Evolutionary conservation across 2,113 vertebrate species (phyloP), one percentile per base, ranked within the genome.

Genomic region (Pelecanus crispus): DNA sequence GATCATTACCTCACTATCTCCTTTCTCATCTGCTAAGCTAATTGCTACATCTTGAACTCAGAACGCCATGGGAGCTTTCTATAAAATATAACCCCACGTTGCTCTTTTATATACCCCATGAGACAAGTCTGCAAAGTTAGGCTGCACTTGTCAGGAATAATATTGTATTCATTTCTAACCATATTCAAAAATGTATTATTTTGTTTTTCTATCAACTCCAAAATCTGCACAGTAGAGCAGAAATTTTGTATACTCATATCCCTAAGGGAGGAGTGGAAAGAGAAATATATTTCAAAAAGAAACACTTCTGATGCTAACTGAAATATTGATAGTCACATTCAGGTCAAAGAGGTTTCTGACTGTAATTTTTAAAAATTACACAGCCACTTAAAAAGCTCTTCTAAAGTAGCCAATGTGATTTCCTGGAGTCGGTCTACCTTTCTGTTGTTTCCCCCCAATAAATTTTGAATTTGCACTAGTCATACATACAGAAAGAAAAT

Each of bases 61-160:
- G 36, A 55, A 84, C 25, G 18, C 97, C 65, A 9, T 2, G 75
- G 94, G 97, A 97, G 94, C 81, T 77, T 92, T 81, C 90, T 38
- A 85, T 59, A 96, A 95, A 97, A 73, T 21, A 83, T 3, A 97
- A 75, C 90, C 90, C 94, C 89, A 83, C 91, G 81, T 45, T 97
- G 96, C 97, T 98, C 98, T 97, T 97, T 97, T 94, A 80, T 80
- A 52, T n/a, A 90, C 19, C 92, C 90, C 94, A 31, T 0, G 53
- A 91, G 84, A 91, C 70, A 56, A 24, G 90, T 45, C 82, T 91
- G 86, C 88, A 62, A 42, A 81, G 71, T n/a, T 9, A 44, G 47
- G 47, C 5, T 80, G 81, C 50, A 13, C 78, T 79, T 86, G 45
- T 86, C 44, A 90, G 47, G 52, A 89, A 53, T 13, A 45, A 90